Conservation (phyloP, 2,797 vertebrate genomes). For the Phoebastria nigripes region DNA sequence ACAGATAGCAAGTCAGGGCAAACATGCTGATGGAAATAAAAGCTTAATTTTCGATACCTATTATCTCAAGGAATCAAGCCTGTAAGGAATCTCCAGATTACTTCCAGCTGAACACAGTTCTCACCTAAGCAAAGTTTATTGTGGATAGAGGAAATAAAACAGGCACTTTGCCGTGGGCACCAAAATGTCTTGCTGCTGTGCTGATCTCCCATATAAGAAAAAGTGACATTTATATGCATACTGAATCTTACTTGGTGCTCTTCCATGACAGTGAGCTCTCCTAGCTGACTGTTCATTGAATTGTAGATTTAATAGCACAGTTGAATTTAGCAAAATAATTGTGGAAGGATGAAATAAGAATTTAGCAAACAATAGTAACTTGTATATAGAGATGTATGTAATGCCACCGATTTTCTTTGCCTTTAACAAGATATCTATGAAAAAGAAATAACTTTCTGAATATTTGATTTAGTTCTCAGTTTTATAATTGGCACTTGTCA, state of each 20-base stretch:
- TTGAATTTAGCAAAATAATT: not conserved
- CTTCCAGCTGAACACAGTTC: not conserved
- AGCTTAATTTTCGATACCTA: not conserved
- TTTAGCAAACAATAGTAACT: not conserved
- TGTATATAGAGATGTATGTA: not conserved
- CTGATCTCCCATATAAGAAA: not conserved
- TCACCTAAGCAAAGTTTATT: not conserved
- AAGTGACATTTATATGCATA: not conserved
- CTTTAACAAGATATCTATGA: not conserved
- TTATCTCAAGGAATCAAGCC: not conserved
- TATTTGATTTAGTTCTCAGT: conserved; percentile 30
- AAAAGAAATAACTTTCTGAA: conserved; percentile 17
- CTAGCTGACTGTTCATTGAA: not conserved
- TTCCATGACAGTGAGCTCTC: not conserved
- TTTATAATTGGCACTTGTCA: conserved; percentile 59
- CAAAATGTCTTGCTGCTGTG: not conserved
- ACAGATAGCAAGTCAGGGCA: not conserved
- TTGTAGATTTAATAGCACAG: not conserved
- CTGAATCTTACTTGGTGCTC: not conserved
- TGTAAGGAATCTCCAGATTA: not conserved
- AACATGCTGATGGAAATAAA: not conserved
- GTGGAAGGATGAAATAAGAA: not conserved
- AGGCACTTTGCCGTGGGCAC: not conserved
- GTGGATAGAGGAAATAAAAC: not conserved
- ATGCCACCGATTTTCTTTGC: not conserved